Base-by-base conservation (phyloP, 2,113 vertebrate species). In the Prionailurus viverrinus region DNA sequence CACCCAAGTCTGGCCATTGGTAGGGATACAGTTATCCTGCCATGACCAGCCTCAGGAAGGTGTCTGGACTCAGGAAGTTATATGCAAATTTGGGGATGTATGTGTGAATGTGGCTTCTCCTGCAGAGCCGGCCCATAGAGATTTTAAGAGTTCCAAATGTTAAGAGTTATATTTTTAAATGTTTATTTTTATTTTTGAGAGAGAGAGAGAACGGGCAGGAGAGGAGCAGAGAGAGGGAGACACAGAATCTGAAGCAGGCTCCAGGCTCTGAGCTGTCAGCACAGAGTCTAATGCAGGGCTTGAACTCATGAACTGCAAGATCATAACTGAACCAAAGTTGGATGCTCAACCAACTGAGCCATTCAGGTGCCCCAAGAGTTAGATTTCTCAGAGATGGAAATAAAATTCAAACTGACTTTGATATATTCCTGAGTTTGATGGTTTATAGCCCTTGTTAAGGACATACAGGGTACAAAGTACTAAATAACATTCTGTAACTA, bases 351-450 rank as follows among this genome's bases (percentile, higher is more conserved):
- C 45, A 9, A 45, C 45, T 45, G 45, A 45, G 45, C 7, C 45
- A 45, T 8, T 45, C 45, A 45, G 45, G 45, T 45, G 45, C 45
- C 45, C 45, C 45, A 45, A 45, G 45, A 45, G 45, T 45, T 45
- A 45, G 45, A 45, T 45, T 45, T 45, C 8, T 45, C 45, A 45
- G 33, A 71, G 41, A 23, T 96, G 69, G 7, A 83, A 83, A 48
- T 65, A 94, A 53, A 94, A 58, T 84, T 94, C 25, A 73, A 88
- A 18, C n/a, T 66, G 63, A 74, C 33, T 95, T 53, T 58, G n/a
- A 55, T 91, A 27, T 39, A 23, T 91, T 91, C 11, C 73, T 89
- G 29, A 89, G 69, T 48, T 74, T 66, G 13, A 58, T 41, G 25
- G 23, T 91, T 87, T 78, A 61, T 41, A 61, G 12, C 33, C 45